Conservation (phyloP, 1,140 invertebrate species). For the Danaus melanippus region DNA sequence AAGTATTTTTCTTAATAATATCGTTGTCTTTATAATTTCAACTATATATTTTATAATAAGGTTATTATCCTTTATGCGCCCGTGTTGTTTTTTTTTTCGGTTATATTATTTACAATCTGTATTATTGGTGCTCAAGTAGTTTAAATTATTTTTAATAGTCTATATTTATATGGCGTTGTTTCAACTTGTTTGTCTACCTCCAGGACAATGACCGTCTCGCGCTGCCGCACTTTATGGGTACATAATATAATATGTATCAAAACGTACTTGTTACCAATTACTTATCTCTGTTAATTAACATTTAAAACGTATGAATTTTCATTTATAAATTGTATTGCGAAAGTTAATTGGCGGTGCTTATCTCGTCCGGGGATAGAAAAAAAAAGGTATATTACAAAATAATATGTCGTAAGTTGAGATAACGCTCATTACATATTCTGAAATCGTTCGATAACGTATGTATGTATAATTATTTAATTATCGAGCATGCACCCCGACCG, state of each 20-base stretch:
- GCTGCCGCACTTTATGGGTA: constrained; percentile 27
- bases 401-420: too few species aligned
- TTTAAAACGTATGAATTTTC: constrained; percentile 13
- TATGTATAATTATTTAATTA: constrained; percentile 6
- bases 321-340: constrained; percentile 6
- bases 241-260: constrained; percentile 21
- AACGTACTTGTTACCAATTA: constrained; percentile 11
- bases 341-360: background rate
- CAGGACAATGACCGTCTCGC: constrained; percentile 39
- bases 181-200: constrained; percentile 21
- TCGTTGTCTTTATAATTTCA: too few species aligned
- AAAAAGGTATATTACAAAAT: too few species aligned
- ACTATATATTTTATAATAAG: too few species aligned
- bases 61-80: too few species aligned
- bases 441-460: background rate
- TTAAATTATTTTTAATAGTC: too few species aligned
- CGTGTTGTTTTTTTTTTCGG: too few species aligned
- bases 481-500: constrained; percentile 15
- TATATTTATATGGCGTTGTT: constrained; percentile 13
- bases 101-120: too few species aligned
- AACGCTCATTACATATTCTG: too few species aligned
- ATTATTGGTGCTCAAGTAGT: too few species aligned
- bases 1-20: too few species aligned
- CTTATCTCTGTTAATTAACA: constrained; percentile 15
- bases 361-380: background rate